Percentiles rank a stretch among this genome's conserved stretches.
Evolutionary conservation across 2,888 invertebrate species (phyloP).

Genomic region (Tryphoninae sp.): DNA sequence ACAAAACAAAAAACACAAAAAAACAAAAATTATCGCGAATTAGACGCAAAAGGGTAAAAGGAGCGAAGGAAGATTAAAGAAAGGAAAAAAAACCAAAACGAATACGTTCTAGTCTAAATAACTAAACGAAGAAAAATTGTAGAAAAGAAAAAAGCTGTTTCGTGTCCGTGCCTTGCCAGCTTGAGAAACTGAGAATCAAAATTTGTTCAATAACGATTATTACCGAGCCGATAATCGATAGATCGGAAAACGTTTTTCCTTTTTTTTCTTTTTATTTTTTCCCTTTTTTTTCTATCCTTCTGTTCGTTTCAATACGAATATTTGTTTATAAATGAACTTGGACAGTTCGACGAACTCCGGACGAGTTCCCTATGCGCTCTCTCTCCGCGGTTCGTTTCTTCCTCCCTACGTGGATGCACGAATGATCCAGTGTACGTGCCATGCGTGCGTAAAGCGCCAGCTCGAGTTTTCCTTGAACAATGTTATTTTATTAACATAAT

Average conservation of each 20-base stretch:
- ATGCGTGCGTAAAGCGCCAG: background rate
- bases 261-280: constrained; percentile 18
- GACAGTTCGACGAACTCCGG: constrained; percentile 26
- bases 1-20: too few species aligned
- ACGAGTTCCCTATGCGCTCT: constrained; percentile 5
- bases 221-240: constrained; percentile 13
- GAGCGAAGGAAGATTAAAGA: constrained; percentile 37
- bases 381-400: background rate
- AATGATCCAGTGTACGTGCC: background rate
- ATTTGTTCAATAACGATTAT: constrained; percentile 64
- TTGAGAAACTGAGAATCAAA: constrained; percentile 75
- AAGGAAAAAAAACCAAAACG: constrained; percentile 5
- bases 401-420: background rate
- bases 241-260: background rate
- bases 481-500: constrained; percentile 42
- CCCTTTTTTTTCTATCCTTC: background rate
- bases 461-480: constrained; percentile 17
- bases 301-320: background rate
- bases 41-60: constrained; percentile 41
- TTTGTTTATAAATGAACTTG: background rate
- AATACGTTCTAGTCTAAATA: constrained; percentile 50
- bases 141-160: constrained; percentile 70
- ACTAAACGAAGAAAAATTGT: constrained; percentile 45
- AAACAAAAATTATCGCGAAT: background rate
- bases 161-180: constrained; percentile 80